A percentile compares a stretch with the other conserved stretches of the same genome.
Evolutionary conservation across 2,888 invertebrate genomes (phyloP).

Genomic region (Agonum fuliginosum): DNA sequence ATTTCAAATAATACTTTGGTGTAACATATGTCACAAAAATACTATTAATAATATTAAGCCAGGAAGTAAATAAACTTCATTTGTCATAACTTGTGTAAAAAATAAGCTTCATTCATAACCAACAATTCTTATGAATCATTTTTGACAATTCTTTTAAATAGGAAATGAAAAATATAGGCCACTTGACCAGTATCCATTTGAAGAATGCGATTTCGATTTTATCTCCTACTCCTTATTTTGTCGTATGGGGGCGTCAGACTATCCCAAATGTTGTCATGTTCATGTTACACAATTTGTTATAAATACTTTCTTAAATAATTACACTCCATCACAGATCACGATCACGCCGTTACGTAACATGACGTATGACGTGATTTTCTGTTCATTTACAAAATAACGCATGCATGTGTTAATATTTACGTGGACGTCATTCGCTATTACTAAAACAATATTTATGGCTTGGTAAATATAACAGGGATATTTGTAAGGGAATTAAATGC

Average conservation of each 20-base stretch:
- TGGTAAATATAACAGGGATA: not conserved
- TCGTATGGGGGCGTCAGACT: not conserved
- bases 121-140: too few relatives aligned
- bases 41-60: too few relatives aligned
- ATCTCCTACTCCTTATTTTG: not conserved
- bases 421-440: not conserved
- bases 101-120: too few relatives aligned
- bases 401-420: not conserved
- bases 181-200: too few relatives aligned
- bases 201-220: not conserved
- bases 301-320: not conserved
- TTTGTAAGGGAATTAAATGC: not conserved
- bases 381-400: not conserved
- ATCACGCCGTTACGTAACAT: not conserved
- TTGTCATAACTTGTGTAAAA: too few relatives aligned
- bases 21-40: too few relatives aligned
- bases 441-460: not conserved
- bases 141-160: too few relatives aligned
- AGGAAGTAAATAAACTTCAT: too few relatives aligned
- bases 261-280: not conserved
- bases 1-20: too few relatives aligned
- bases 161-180: too few relatives aligned
- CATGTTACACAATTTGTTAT: slow-evolving; percentile 17
- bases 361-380: not conserved
- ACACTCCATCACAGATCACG: too few relatives aligned